Percentiles rank a stretch among this genome's conserved stretches.
phyloP scores from a whole-genome alignment of 2,113 vertebrate genomes.

The Kobus ellipsiprymnus region DNA sequence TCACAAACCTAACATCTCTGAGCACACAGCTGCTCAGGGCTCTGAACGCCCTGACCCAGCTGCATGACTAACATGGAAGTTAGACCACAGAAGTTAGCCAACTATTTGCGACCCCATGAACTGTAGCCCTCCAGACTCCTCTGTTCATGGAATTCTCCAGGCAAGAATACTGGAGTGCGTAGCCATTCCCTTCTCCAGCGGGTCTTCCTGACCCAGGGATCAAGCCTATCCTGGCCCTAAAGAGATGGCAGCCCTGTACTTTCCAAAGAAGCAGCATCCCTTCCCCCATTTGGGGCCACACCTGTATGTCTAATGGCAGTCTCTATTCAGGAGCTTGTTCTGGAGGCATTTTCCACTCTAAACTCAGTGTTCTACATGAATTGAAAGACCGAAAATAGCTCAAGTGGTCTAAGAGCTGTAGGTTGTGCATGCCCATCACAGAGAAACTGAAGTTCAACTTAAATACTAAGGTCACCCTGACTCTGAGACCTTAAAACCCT shows the following conservation, averaged over 20 bases:
- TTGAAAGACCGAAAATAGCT: neutral
- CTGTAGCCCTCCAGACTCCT: neutral
- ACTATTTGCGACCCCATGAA: accelerated
- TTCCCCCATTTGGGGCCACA: neutral
- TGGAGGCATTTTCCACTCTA: neutral
- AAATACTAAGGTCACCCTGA: neutral
- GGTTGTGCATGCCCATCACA: neutral
- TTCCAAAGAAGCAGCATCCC: neutral
- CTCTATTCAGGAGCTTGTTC: neutral
- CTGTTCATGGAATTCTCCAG: neutral
- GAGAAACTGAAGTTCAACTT: neutral
- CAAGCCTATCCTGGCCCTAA: neutral
- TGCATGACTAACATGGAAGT: neutral
- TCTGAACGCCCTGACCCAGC: neutral
- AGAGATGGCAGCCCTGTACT: neutral
- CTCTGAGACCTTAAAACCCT: neutral
- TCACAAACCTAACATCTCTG: neutral
- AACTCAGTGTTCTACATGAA: neutral
- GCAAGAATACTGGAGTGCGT: neutral
- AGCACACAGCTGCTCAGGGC: neutral
- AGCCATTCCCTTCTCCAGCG: neutral
- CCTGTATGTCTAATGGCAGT: neutral
- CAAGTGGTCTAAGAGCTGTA: neutral
- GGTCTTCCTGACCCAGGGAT: neutral
- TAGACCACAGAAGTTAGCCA: neutral